phyloP scores from a whole-genome alignment of 2,888 invertebrate genomes.

The Petrolisthes cinctipes region DNA sequence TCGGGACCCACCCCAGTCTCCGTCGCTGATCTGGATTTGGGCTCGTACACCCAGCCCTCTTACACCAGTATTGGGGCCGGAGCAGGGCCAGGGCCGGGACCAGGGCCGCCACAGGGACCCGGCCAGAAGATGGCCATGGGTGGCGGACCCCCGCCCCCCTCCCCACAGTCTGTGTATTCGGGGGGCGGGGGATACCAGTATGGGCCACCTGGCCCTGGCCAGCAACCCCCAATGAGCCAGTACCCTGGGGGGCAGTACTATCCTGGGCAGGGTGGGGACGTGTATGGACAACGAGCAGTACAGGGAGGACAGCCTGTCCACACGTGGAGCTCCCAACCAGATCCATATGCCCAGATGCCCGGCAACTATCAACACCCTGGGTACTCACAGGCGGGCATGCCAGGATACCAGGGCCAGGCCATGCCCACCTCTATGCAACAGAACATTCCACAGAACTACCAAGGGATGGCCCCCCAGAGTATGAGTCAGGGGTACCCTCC shows the following conservation, averaged over 20 bases:
- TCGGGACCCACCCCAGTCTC: conserved; percentile 58
- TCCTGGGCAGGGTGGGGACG: conserved; percentile 42
- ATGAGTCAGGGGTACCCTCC: conserved; percentile 52
- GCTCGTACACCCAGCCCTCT: conserved; percentile 54
- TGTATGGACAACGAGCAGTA: conserved; percentile 52
- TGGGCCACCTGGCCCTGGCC: conserved; percentile 37
- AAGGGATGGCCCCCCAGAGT: conserved; percentile 58
- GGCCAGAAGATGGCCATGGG: conserved; percentile 49
- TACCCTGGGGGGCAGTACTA: conserved; percentile 55
- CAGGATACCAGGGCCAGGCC: conserved; percentile 35
- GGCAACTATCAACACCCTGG: conserved; percentile 50
- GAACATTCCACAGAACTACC: conserved; percentile 63
- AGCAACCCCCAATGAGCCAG: conserved; percentile 57
- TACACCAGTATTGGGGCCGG: conserved; percentile 51
- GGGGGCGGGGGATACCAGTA: conserved; percentile 51
- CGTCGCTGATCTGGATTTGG: conserved; percentile 56
- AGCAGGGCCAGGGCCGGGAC: conserved; percentile 28
- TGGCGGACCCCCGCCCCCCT: conserved; percentile 39
- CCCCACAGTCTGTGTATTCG: conserved; percentile 39
- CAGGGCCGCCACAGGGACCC: conserved; percentile 38
- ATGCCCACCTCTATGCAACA: conserved; percentile 48
- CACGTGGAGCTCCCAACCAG: conserved; percentile 35
- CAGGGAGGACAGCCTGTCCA: conserved; percentile 27
- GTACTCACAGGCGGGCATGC: conserved; percentile 52
- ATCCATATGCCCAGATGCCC: conserved; percentile 50